Base-by-base conservation (phyloP, 2,888 invertebrate genomes). In the Eristalinus aeneus region DNA sequence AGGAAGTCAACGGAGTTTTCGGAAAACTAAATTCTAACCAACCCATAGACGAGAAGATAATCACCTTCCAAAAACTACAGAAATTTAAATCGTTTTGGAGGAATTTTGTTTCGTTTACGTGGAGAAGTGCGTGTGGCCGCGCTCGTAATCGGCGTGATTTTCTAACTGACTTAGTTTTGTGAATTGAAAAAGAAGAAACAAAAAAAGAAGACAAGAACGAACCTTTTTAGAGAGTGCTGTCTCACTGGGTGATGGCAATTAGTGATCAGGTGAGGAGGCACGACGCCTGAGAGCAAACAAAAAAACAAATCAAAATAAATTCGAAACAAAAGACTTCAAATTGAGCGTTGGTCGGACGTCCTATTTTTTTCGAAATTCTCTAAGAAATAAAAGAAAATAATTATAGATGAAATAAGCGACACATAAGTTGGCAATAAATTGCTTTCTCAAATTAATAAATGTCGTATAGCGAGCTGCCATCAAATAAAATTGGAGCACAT, bases 221-320 rank as follows among this genome's bases (percentile, higher is more conserved):
- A 16, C 64, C 22, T 6, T 80, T 56, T 20, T 31, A 11, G 27
- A 20, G 32, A 34, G 32, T 23, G 39, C 32, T n/a, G 8, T 46
- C 53, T 16, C 39, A 73, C 46, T 46, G 60, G 56, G 65, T 46
- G 67, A 85, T 86, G 85, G 81, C 85, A 74, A 86, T 86, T 81
- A 77, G 77, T 34, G 85, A 86, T 81, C 73, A 86, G 85, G 85
- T 86, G 73, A 82, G 82, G 58, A 22, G 36, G n/a, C 23, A n/a
- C 5, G 34, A 64, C n/a, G 10, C 16, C 68, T 58, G 36, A 58
- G 60, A 16, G 6, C 8, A 5, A 36, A 53, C 22, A 20, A 23
- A 4, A 16, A 4, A 69, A 36, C 34, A 64, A 31, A 56, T 60
- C 23, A 65, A 60, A 56, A 27, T 20, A 67, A 60, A 27, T n/a